A percentile compares a stretch with the other conserved stretches of the same genome.
phyloP scores from a whole-genome alignment of 1,140 invertebrate genomes.

The Lepidurus packardi region DNA sequence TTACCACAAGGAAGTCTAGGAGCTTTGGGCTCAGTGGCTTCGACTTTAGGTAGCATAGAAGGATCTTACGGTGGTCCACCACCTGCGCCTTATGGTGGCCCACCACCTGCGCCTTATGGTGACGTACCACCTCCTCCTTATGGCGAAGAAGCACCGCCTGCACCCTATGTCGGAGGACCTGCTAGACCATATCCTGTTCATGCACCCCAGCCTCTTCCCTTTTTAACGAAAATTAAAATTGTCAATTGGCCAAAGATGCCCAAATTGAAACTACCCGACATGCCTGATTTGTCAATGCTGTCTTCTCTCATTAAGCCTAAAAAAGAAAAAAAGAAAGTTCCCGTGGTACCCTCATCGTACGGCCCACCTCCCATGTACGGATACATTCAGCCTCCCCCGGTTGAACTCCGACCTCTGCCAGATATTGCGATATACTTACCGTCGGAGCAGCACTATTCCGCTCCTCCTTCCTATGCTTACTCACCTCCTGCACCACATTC shows the following conservation, averaged over 20 bases:
- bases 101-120: too few relatives aligned
- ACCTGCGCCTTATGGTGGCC: too few relatives aligned
- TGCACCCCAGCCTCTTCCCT: neutral
- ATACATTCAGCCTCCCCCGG: neutral
- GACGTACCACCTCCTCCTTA: too few relatives aligned
- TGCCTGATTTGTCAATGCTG: neutral
- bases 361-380: neutral
- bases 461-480: neutral
- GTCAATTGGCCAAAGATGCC: neutral
- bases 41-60: neutral
- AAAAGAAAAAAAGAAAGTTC: conserved; percentile 3
- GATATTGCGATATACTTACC: neutral
- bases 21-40: neutral
- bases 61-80: too few relatives aligned
- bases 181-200: neutral
- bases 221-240: neutral
- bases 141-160: neutral
- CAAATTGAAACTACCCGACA: neutral
- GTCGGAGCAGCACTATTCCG: neutral
- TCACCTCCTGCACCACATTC: neutral
- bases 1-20: neutral
- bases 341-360: neutral
- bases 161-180: neutral
- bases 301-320: neutral
- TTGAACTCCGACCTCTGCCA: neutral